Evolutionary conservation across 2,797 vertebrate species (phyloP), one percentile per base, ranked within the genome.

Genomic region (Carapus acus): DNA sequence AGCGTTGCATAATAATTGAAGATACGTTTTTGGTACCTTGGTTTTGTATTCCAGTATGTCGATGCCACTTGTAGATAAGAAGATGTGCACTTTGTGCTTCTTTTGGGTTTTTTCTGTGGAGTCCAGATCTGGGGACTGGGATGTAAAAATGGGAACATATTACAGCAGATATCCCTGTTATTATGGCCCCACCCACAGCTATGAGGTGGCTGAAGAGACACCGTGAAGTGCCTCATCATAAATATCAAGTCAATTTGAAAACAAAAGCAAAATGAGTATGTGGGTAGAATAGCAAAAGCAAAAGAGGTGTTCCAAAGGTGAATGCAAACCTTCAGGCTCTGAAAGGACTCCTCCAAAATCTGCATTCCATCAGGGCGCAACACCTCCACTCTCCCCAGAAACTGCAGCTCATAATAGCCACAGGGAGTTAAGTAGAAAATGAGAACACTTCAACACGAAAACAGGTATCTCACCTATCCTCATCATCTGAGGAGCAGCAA

Each of bases 21-120:
- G n/a, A n/a, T n/a, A n/a, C n/a, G n/a, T n/a, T n/a, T n/a, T n/a
- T n/a, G n/a, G n/a, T n/a, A 88, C 88, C 82, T 87, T 90, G 15
- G 87, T 88, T 72, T 89, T 86, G 54, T 82, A 65, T 62, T 90
- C 85, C 62, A 90, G 62, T 43, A 89, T 68, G 73, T 89, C 88
- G 2, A 89, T 75, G 29, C 78, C 81, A n/a, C 67, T 80, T 36
- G 49, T 40, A 1, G 85, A 81, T 50, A 89, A 49, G 56, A 88
- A 89, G 45, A 90, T 49, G 7, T 79, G 60, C 29, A 85, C 81
- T 66, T 86, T 88, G 46, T 50, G 82, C 57, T 80, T 88, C 66
- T 82, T 85, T 3, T 71, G 67, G 15, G 43, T 58, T 58, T 82
- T 87, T 42, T 83, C 76, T 16, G 57, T 33, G 12, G 49, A 43